Evolutionary conservation across 2,888 invertebrate genomes (phyloP), one percentile per base, ranked within the genome.

Genomic region (Encarsia formosa): DNA sequence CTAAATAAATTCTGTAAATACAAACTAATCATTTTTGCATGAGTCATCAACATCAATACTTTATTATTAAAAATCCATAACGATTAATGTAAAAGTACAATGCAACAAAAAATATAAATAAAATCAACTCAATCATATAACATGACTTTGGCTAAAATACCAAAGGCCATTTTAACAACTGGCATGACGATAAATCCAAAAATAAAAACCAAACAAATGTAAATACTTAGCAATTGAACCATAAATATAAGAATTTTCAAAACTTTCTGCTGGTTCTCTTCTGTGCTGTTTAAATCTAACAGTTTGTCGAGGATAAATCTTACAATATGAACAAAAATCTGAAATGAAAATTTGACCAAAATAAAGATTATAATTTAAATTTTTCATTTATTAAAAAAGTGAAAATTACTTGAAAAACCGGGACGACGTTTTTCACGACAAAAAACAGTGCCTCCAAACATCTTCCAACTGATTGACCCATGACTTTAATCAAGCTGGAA

Each of bases 161-260:
- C 60, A 39, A 67, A 26, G 4, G 63, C 58, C 63, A 70, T 68
- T 43, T 63, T 57, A 20, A 70, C 37, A 34, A 69, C 61, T n/a
- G 73, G 73, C 15, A 63, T 44, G n/a, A 71, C 60, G 37, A 73
- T 65, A 15, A 64, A 66, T 18, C 65, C 65, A 29, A 71, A 64
- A 49, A 71, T 67, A 39, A 70, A 70, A 23, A 63, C 54, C 16
- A 72, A 58, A 49, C 65, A 67, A 6, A 69, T 22, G 43, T 67
- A 70, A 20, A 73, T 58, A 26, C 66, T 63, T 20, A 67, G 47
- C 34, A 71, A 47, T 59, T 73, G 68, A 5, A 65, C 38, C n/a
- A 57, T 54, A 20, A 73, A 61, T 38, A 71, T 60, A 4, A 58
- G 23, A 22, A 61, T 65, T 52, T 70, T 71, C 1, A 65, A 40